Base-by-base conservation (phyloP, 1,140 invertebrate genomes). In the Cyclina sinensis region DNA sequence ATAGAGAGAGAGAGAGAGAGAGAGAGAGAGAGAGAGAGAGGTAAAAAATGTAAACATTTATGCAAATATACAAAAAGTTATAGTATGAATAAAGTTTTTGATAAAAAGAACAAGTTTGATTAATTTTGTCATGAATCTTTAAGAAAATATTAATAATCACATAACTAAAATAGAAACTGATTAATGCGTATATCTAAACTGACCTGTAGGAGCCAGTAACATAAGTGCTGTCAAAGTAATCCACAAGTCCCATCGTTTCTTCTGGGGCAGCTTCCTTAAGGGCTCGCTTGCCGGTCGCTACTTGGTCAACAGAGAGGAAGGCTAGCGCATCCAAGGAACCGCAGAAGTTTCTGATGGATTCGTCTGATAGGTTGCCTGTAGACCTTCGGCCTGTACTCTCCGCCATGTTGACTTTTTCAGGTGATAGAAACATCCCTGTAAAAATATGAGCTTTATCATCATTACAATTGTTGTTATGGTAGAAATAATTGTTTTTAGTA, bases 271-370 rank as follows among this genome's bases (percentile, higher is more conserved):
- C 43, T 24, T 83, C 46, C 62, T 32, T n/a, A 4, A 90, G 54
- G 27, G 35, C 27, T 4, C 0, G 14, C 73, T 87, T 90, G 1
- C 90, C 89, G 18, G 27, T 62, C 12, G 18, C 59, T 7, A 90
- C 85, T 0, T 91, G 30, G 18, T 54, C 79, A 21, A 81, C 35
- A 11, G 86, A 89, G 32, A 91, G 83, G 48, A 90, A 91, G n/a
- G 90, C 90, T 32, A 91, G 73, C 68, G 80, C n/a, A n/a, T n/a
- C n/a, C n/a, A n/a, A n/a, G n/a, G n/a, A n/a, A n/a, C n/a, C 86
- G 68, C 68, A 88, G 73, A 89, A 90, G n/a, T 83, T 43, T 51
- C 62, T 83, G 65, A 88, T 27, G 24, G 83, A 65, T 21, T 81
- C 84, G 57, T 86, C 65, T 32, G 21, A 32, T 14, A 18, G 14